Base-by-base conservation (phyloP, 2,888 invertebrate species). In the Catocala sponsa region DNA sequence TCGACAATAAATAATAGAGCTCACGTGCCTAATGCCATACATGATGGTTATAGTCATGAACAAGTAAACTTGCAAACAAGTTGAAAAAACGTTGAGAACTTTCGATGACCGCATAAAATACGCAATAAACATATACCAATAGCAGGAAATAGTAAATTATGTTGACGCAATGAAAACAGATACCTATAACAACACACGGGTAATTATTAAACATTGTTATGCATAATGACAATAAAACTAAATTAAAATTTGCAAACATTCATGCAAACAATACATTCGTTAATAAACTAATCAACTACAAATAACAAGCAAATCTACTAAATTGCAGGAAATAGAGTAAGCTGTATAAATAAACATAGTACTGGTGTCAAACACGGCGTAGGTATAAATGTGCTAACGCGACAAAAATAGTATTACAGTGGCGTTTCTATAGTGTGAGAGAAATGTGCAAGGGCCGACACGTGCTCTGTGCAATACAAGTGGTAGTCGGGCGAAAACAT, bases 131-230 rank as follows among this genome's bases (percentile, higher is more conserved):
- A 63, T 60, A 65, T 68, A 72, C 64, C 74, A 66, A 59, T 67
- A 68, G 66, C 66, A 74, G 70, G 73, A 77, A 70, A 65, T 64
- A 70, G 58, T 69, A 49, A 70, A 72, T 72, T 60, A 60, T 48
- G 47, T 47, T 61, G 51, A 60, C 59, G 58, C 67, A 65, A 55
- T 58, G 56, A 48, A 71, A 74, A 68, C 59, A 63, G 59, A 65
- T 53, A 65, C 69, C 68, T 69, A 63, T 56, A 61, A 38, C 35
- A 9, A 9, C 9, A 69, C 50, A 51, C 64, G 68, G 35, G 63
- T 68, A 9, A 58, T 71, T 65, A 66, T 51, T 65, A 59, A 52
- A 55, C 42, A 62, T 43, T 49, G 13, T 12, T 35, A 46, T 25
- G 43, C 15, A 57, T 41, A 38, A 41, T 13, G 33, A 49, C 25